phyloP scores from a whole-genome alignment of 64 coral and sea anemone species.

The Astreopora myriophthalma region DNA sequence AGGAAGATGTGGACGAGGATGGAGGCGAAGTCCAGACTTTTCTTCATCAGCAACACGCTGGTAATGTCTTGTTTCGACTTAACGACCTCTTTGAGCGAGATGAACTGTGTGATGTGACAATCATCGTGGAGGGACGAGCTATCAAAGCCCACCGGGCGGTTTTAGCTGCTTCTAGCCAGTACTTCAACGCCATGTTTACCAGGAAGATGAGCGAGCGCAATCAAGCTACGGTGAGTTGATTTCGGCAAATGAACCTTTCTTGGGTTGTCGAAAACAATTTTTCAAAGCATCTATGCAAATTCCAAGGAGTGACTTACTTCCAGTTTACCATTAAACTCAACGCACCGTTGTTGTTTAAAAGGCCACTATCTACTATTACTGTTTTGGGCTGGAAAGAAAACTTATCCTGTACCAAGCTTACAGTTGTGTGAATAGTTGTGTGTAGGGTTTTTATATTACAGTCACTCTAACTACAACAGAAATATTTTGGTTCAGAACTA shows the following conservation, averaged over 20 bases:
- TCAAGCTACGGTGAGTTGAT: slow-evolving; percentile 73
- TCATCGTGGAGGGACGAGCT: slow-evolving; percentile 62
- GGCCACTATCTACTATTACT: too few species aligned
- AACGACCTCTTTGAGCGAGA: slow-evolving; percentile 79
- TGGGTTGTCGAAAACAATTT: not conserved
- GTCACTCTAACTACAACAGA: too few species aligned
- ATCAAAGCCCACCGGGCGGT: slow-evolving; percentile 85
- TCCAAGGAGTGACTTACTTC: too few species aligned
- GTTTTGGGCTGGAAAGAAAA: too few species aligned
- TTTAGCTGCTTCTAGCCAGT: slow-evolving; percentile 86
- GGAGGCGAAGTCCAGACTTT: slow-evolving; percentile 58
- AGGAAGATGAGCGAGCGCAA: slow-evolving; percentile 87
- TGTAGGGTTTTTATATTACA: too few species aligned
- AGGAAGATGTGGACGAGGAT: slow-evolving; percentile 24
- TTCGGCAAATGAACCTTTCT: not conserved
- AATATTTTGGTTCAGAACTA: too few species aligned
- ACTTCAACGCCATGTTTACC: slow-evolving; percentile 98
- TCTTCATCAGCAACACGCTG: slow-evolving; percentile 72
- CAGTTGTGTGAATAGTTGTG: too few species aligned
- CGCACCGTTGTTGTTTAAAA: too few species aligned
- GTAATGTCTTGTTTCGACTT: slow-evolving; percentile 72
- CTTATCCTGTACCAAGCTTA: too few species aligned
- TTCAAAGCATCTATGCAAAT: not conserved
- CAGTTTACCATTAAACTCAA: too few species aligned
- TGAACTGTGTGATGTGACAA: slow-evolving; percentile 92